Base-by-base conservation (phyloP, 2,113 vertebrate species). In the Irena cyanogastra region DNA sequence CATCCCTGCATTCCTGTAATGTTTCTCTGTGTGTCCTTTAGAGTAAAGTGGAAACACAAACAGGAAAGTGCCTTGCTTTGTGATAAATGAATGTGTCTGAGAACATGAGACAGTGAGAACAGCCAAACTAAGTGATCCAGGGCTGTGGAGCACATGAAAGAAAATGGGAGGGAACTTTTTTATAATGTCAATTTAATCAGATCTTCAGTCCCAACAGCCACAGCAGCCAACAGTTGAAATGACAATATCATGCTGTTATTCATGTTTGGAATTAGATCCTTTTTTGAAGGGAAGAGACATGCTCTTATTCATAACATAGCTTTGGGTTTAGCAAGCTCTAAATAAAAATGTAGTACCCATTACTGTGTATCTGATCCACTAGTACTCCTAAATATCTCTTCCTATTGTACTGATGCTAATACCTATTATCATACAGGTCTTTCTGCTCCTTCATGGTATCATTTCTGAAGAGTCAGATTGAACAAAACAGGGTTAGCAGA, bases 21-120 rank as follows among this genome's bases (percentile, higher is more conserved):
- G 85, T 92, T 98, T 98, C 96, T 92, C 57, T 79, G 39, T 78
- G 83, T 93, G 89, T 93, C 81, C 94, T 97, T 97, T 96, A 93
- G 87, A 97, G 86, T 88, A 95, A 96, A 97, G 96, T 96, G 89
- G 97, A 98, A 98, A 98, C 75, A 96, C 94, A 98, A 98, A 97
- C 84, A 98, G 92, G 76, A 79, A 94, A 97, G 94, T 97, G 90
- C 92, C 96, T 97, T 95, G 81, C 59, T 95, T 86, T 82, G 41
- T 97, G 97, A 98, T 97, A 97, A 98, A 97, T 97, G 92, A 97
- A 83, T 63, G 69, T 83, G 85, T 96, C 96, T 81, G 56, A 97
- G 97, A 98, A 97, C 82, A 96, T 44, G 66, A 98, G 94, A 93
- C 93, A 97, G 94, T 75, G 74, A 95, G 86, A 78, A 90, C 76